phyloP scores from a whole-genome alignment of 2,888 invertebrate genomes.

The Bombylius major region DNA sequence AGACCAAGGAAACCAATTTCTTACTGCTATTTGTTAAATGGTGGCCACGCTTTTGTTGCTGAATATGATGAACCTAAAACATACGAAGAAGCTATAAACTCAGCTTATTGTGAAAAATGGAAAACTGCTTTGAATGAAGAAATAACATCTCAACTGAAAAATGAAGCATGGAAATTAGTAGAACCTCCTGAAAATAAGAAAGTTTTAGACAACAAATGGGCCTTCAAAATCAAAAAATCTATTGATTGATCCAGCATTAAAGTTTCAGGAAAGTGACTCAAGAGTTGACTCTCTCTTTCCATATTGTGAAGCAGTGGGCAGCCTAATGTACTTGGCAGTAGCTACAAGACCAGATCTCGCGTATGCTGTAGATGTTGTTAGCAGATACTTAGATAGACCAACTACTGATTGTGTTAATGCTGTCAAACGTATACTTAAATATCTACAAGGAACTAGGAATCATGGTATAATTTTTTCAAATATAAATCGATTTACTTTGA shows the following conservation, averaged over 20 bases:
- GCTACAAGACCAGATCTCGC: constrained; percentile 15
- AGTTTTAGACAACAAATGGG: constrained; percentile 9
- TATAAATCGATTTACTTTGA: neutral
- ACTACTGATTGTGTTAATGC: neutral
- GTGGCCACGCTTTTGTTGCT: too few species aligned
- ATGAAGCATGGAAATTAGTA: constrained; percentile 11
- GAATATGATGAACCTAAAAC: too few species aligned
- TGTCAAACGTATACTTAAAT: constrained; percentile 8
- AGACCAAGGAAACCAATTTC: too few species aligned
- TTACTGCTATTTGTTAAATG: too few species aligned
- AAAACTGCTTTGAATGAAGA: constrained; percentile 10
- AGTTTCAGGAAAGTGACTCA: neutral
- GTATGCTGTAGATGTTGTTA: constrained; percentile 11
- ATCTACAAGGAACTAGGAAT: neutral
- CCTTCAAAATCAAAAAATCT: constrained; percentile 8
- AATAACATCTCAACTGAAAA: constrained; percentile 7
- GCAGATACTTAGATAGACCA: constrained; percentile 2
- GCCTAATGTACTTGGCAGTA: constrained; percentile 15
- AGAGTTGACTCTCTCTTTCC: neutral
- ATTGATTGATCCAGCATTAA: constrained; percentile 1
- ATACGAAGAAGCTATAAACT: too few species aligned
- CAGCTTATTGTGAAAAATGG: constrained; percentile 3
- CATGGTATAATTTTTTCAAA: neutral
- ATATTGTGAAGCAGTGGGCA: constrained; percentile 15
- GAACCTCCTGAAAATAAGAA: constrained; percentile 2